Evolutionary conservation across 2,888 invertebrate species (phyloP), one percentile per base, ranked within the genome.

Genomic region (Disparrhopalites patrizii): DNA sequence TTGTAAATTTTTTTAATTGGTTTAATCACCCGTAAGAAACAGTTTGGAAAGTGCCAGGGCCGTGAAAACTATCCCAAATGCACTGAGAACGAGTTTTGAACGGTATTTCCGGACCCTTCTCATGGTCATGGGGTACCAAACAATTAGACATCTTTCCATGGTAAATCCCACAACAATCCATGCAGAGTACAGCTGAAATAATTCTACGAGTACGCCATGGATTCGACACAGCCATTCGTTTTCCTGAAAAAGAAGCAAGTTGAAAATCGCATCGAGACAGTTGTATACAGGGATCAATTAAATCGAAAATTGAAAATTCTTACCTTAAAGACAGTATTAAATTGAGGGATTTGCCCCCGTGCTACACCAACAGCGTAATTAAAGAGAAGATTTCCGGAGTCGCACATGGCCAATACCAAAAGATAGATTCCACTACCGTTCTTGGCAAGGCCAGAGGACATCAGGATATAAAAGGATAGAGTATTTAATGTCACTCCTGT

Each of bases 81-180:
- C 27, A n/a, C 47, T 25, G 1, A 74, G 61, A 13, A 72, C 68
- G 2, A 62, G 62, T 66, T 64, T 70, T 1, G 74, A 70, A 3
- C 71, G 56, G 2, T 57, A 15, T 7, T 62, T 66, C 23, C 68
- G 43, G 1, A 57, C 56, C 7, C 62, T 31, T 27, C 72, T 55
- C 1, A 73, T 50, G 8, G 68, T 10, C 63, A 75, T 61, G 0
- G 75, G 75, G 58, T 69, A 66, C 75, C 75, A 75, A 3, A 75
- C 68, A 1, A 73, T 71, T 1, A 75, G 54, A 30, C 71, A 73
- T 70, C 77, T 72, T 20, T 78, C 78, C n/a, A 78, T 75, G 8
- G 79, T 79, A 30, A 79, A 76, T n/a, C 76, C 76, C 7, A 79
- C 79, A 7, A 79, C 78, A 51, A 79, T 71, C 79, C 79, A 79